Base-by-base conservation (phyloP, 1,140 invertebrate genomes). In the Scaptomyza graminum region DNA sequence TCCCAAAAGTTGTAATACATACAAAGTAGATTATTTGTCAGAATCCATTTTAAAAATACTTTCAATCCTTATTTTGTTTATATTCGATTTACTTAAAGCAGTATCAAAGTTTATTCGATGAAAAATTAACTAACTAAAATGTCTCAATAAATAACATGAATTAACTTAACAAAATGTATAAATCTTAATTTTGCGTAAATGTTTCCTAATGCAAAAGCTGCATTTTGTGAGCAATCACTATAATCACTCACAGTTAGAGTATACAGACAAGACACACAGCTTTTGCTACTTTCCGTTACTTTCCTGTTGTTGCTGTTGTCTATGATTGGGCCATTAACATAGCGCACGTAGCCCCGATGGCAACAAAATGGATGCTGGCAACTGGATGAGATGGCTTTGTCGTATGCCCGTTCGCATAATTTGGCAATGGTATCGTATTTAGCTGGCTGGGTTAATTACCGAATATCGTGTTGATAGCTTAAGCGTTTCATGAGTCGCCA, bases 391-490 rank as follows among this genome's bases (percentile, higher is more conserved):
- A 52, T 22, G 47, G 37, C 54, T 47, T 28, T 61, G 47, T 34
- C 51, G 31, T 56, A 28, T 64, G 65, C 41, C 44, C 54, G 68
- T 25, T 34, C 54, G 75, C 82, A 87, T 81, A 75, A 85, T 85
- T 87, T 81, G 61, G 62, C 59, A 28, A 77, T 76, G 68, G 79
- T 75, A 66, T 75, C 70, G 78, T 70, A 88, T 88, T 88, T 88
- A 88, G 83, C 69, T 64, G 76, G 75, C 69, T 64, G 76, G 78
- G 84, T 88, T 88, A 88, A 88, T 88, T 88, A 89, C 79, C 76
- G 55, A 79, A 88, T 81, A 88, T 88, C 77, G 83, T 88, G 83
- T 83, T 88, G 83, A 88, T 87, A 75, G 78, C 82, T 82, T 87
- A 88, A 87, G 82, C 83, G 83, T 83, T 88, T 89, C 83, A 88